Base-by-base conservation (phyloP, 2,797 vertebrate species). In the Enteromius fasciolatus region DNA sequence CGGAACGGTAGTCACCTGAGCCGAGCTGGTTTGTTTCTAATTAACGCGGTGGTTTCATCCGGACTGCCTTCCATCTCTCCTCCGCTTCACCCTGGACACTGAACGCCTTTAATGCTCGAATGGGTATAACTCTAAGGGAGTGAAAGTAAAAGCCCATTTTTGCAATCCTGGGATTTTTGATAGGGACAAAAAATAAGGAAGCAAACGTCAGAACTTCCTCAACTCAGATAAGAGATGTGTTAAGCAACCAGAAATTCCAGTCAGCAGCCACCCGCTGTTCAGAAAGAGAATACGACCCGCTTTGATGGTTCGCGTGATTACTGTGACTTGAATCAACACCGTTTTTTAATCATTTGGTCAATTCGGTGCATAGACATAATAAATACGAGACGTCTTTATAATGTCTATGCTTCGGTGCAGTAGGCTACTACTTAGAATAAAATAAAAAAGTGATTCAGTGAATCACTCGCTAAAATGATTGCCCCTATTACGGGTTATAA, bases 111-210 rank as follows among this genome's bases (percentile, higher is more conserved):
- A 23, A 73, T 25, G 15, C 1, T 36, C 5, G 4, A 41, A 17
- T 4, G 20, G 5, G 7, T 50, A 18, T 81, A 17, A 41, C n/a
- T 46, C 3, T 12, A 7, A 44, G 18, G 1, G 69, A 69, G 33
- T n/a, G 50, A 70, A 81, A 81, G n/a, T 18, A 52, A 54, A 81
- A 61, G 11, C 23, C 25, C 8, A 46, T 59, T 61, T 28, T 31
- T 25, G 67, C 54, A 80, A 81, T 67, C 0, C 59, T 81, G 70
- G 46, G 23, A 41, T 67, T 75, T 81, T 39, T 48, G n/a, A 41
- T 7, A 39, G 3, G 17, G n/a, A 18, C 4, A 39, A 15, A 6
- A 18, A 25, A 52, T 39, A 48, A 73, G 79, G 79, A 81, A 74
- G 69, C 44, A 28, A 46, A 61, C 15, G 4, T 10, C 25, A 5